Evolutionary conservation across 2,113 vertebrate genomes (phyloP).

Genomic region (Petaurus breviceps): DNA sequence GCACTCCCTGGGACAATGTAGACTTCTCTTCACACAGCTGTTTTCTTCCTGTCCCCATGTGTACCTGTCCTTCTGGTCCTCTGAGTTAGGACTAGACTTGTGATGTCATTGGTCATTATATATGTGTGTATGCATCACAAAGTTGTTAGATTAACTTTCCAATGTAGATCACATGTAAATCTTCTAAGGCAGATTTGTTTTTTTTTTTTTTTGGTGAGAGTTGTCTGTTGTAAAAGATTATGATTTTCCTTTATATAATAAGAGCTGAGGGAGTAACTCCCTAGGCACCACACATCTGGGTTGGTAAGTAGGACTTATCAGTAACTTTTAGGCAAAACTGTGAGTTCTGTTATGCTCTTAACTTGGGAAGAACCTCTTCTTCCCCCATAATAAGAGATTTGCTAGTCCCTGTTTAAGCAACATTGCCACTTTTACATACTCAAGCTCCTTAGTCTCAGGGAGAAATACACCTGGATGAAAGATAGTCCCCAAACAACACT

Average conservation of each 20-base stretch:
- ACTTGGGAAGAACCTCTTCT: neutral
- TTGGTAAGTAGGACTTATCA: neutral
- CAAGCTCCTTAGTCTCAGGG: constrained; percentile 37
- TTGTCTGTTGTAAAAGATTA: neutral
- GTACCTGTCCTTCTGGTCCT: neutral
- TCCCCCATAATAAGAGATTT: neutral
- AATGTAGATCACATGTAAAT: constrained; percentile 5
- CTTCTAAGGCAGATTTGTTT: neutral
- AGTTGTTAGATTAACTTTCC: neutral
- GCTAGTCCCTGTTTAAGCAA: neutral
- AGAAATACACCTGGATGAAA: constrained; percentile 25
- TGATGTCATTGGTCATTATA: neutral
- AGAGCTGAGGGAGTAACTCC: neutral
- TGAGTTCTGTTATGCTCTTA: neutral
- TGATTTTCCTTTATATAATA: neutral
- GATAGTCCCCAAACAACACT: neutral
- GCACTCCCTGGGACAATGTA: neutral
- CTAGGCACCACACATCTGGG: neutral
- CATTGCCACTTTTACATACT: constrained; percentile 54
- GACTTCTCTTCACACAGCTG: neutral
- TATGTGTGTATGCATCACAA: neutral
- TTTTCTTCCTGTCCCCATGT: neutral
- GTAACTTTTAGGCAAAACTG: neutral
- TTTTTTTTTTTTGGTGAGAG: neutral
- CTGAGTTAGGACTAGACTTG: neutral